Evolutionary conservation across 1,140 invertebrate species (phyloP), one percentile per base, ranked within the genome.

Genomic region (Liolophura sinensis): DNA sequence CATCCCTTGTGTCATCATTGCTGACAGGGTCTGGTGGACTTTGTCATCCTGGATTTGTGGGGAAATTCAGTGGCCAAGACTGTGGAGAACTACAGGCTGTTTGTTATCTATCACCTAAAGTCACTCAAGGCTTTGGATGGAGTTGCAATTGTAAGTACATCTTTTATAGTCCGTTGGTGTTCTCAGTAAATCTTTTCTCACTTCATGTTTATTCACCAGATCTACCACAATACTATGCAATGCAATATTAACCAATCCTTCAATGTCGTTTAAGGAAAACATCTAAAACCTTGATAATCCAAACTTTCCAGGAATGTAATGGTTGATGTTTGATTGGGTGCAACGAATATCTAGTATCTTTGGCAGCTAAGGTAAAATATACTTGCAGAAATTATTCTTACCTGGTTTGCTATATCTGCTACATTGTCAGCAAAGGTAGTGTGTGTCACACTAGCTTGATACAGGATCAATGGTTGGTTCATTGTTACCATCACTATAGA

Each of bases 101-200:
- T 84, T 75, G 72, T 84, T 47, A 80, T 85, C 40, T 85, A 83
- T 64, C 82, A 85, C 67, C 73, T 85, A 12, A 80, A 78, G 62
- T 74, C 73, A 55, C 68, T 85, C 18, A 83, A 83, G 66, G 81
- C 81, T 18, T 64, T 85, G 1, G 84, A 85, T 75, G 82, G 81
- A n/a, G 67, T 68, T 56, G 76, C 79, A 24, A 78, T 85, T 61
- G 82, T 83, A 73, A 81, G 80, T 77, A 51, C 31, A 40, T 5
- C 3, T 63, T 1, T 54, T 18, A 54, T n/a, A 20, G n/a, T 7
- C 51, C 12, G 51, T 3, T 54, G n/a, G n/a, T 54, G 51, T 3
- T 24, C n/a, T 54, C 1, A 54, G n/a, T n/a, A 54, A 20, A 24
- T 3, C 24, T 49, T 60, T 18, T 25, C 46, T 47, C 5, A 60